Percentiles rank a stretch among this genome's conserved stretches.
These are phyloP conservation scores for Drosophila setosimentum DNA, from an alignment of 2,888 invertebrate species.

Conservation along the genomic window DNA sequence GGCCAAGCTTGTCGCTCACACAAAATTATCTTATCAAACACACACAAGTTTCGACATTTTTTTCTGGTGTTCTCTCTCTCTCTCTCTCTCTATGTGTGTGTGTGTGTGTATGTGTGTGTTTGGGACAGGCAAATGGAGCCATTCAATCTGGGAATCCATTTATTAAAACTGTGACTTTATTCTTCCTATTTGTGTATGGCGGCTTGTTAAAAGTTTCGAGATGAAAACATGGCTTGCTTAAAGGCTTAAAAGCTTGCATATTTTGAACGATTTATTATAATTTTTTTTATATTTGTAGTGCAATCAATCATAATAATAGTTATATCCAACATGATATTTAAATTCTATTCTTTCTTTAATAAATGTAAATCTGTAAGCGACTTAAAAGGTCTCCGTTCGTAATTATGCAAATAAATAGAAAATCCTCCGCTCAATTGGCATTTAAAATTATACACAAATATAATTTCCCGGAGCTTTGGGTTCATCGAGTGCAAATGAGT, in stretches of 20 bases:
- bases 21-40: constrained; percentile 44
- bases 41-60: constrained; percentile 3
- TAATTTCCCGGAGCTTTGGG: constrained; percentile 8
- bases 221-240: too few relatives aligned
- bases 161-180: background rate
- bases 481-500: constrained; percentile 27
- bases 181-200: background rate
- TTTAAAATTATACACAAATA: background rate
- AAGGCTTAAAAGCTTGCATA: background rate
- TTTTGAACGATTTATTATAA: background rate
- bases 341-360: background rate
- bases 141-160: background rate
- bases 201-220: background rate
- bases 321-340: background rate
- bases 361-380: background rate
- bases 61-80: background rate
- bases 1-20: constrained; percentile 13
- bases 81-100: background rate
- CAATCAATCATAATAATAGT: background rate
- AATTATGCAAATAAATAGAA: background rate
- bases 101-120: constrained; percentile 1
- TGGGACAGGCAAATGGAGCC: constrained; percentile 4
- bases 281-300: too few relatives aligned
- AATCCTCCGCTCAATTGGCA: background rate
- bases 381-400: background rate